Base-by-base conservation (phyloP, 2,797 vertebrate genomes). In the Eulemur rubriventer region DNA sequence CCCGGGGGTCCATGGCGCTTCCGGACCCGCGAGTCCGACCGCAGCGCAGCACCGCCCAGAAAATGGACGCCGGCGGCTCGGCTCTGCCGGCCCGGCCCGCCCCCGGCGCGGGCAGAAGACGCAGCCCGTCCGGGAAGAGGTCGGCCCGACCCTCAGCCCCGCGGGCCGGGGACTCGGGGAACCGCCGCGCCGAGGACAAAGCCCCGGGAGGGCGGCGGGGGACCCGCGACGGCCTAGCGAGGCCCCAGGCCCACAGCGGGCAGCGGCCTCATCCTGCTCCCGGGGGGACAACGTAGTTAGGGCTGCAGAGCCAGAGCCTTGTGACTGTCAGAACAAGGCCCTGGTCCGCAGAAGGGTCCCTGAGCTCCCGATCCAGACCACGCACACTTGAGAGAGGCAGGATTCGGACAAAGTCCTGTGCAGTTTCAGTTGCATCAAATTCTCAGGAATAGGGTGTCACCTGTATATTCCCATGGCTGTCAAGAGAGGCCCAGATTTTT, bases 11-110 rank as follows among this genome's bases (percentile, higher is more conserved):
- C 97, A 96, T 89, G 96, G 96, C 93, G 95, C 97, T 97, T 97
- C 97, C 97, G 96, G 97, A 96, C 96, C 96, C 82, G 93, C 84
- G 84, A 96, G 95, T 65, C 96, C 94, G 63, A 95, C 92, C 85
- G 96, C 83, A 0, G 96, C 96, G 95, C 97, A 97, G 97, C 97
- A 95, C 97, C 97, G 96, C 97, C 97, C 97, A 97, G 97, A 97
- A 97, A 97, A 97, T 97, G 97, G 97, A 97, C 92, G 95, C 93
- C 90, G 95, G 94, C 96, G 92, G 80, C 97, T 95, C 79, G 94
- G 92, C 97, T 93, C 78, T 16, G 75, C 80, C 81, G 67, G 85
- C 91, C 93, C 80, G 94, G 95, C 95, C 91, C 96, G 96, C 91
- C 97, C 94, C 97, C 95, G 96, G 83, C 94, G 93, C 85, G 50